phyloP scores from a whole-genome alignment of 2,888 invertebrate species.

The Mesochorus sp. region DNA sequence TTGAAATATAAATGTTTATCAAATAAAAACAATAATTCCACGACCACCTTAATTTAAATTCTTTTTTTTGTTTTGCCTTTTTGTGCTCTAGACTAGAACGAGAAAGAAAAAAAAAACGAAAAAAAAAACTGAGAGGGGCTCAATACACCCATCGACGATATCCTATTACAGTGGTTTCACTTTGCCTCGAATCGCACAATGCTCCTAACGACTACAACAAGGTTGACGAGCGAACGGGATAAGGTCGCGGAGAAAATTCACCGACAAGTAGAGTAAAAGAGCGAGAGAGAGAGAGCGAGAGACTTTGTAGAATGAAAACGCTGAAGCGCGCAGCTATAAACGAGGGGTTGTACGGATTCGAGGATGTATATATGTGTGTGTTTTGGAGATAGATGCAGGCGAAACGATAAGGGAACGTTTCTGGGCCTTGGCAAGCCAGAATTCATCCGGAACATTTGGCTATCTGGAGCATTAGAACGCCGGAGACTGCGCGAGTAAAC shows the following conservation, averaged over 20 bases:
- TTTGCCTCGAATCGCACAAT: conserved; percentile 56
- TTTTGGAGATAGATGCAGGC: conserved; percentile 64
- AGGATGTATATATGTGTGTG: conserved; percentile 32
- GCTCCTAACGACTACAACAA: conserved; percentile 49
- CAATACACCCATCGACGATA: conserved; percentile 66
- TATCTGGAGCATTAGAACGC: conserved; percentile 70
- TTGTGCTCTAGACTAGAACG: too few relatives aligned
- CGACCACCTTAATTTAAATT: too few relatives aligned
- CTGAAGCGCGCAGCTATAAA: background rate
- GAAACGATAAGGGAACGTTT: conserved; percentile 67
- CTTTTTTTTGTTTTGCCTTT: background rate
- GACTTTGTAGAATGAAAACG: conserved; percentile 19
- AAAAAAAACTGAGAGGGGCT: conserved; percentile 20
- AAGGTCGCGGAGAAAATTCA: background rate
- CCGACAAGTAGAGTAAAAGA: conserved; percentile 35
- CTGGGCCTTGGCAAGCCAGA: conserved; percentile 62
- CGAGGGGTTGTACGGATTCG: background rate
- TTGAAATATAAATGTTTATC: too few relatives aligned
- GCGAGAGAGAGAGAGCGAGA: too few relatives aligned
- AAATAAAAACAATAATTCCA: too few relatives aligned
- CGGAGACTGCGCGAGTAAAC: conserved; percentile 45
- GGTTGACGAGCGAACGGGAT: conserved; percentile 34
- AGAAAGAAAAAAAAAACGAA: too few relatives aligned
- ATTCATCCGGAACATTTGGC: conserved; percentile 74
- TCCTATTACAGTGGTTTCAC: conserved; percentile 64